These are phyloP conservation scores for Pteronotus mesoamericanus DNA, from an alignment of 2,797 vertebrate species.

Conservation along the genomic window DNA sequence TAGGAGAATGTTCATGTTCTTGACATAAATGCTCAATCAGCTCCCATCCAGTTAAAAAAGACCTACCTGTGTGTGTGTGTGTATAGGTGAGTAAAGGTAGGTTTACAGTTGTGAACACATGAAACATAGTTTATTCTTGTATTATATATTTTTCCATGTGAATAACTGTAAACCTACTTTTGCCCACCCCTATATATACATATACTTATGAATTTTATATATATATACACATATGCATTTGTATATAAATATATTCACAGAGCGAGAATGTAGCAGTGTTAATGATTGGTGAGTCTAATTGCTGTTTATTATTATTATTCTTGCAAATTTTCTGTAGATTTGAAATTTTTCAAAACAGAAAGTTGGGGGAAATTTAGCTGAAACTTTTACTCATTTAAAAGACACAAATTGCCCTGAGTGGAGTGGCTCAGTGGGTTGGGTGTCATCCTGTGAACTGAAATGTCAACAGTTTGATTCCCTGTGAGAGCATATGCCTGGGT, in stretches of 20 bases:
- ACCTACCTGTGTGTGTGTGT: neutral
- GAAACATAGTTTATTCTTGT: neutral
- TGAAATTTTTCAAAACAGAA: constrained; percentile 26
- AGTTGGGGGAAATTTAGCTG: neutral
- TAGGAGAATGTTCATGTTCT: neutral
- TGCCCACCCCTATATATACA: neutral
- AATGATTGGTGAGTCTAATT: neutral
- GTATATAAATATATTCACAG: neutral
- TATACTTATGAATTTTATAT: neutral
- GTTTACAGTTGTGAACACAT: neutral
- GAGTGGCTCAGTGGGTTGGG: no score
- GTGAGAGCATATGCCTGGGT: neutral
- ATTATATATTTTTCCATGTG: neutral
- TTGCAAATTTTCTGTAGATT: neutral
- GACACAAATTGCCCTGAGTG: neutral
- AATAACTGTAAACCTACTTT: neutral
- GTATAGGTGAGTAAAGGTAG: neutral
- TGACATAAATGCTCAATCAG: neutral
- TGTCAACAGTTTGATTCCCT: neutral
- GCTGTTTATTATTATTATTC: neutral
- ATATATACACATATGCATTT: neutral
- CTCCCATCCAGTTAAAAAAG: neutral
- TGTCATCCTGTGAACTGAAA: neutral
- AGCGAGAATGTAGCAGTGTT: neutral
- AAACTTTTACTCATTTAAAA: neutral